These are phyloP conservation scores for Microctenopoma stevenorrisi DNA, from an alignment of 2,797 vertebrate genomes.

Conservation along the genomic window DNA sequence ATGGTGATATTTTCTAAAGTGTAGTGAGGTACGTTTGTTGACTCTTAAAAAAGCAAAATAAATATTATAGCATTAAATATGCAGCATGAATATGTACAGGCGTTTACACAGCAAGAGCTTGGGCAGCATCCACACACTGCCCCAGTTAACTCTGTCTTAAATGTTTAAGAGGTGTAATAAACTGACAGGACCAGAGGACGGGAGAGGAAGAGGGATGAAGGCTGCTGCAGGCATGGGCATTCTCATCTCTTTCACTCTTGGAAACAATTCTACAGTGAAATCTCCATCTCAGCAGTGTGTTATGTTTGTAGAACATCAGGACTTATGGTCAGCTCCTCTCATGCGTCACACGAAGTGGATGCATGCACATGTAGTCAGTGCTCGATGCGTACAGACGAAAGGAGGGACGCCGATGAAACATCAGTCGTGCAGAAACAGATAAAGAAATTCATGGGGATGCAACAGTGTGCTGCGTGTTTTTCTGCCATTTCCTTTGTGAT, in stretches of 20 bases:
- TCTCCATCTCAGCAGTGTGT: conserved; percentile 26
- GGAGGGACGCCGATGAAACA: no score
- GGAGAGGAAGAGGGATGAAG: conserved; percentile 23
- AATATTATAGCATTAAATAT: no score
- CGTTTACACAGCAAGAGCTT: conserved; percentile 25
- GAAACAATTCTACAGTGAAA: conserved; percentile 32
- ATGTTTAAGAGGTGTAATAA: conserved; percentile 44
- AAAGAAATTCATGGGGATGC: conserved; percentile 3
- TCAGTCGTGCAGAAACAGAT: conserved; percentile 7
- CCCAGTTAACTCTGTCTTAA: conserved; percentile 35
- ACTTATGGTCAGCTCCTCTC: conserved; percentile 8
- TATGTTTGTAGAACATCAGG: conserved; percentile 15
- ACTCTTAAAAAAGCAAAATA: not conserved
- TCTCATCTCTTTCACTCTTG: not conserved
- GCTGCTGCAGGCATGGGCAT: conserved; percentile 35
- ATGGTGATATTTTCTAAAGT: not conserved
- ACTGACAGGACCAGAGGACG: conserved; percentile 53
- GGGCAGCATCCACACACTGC: conserved; percentile 14
- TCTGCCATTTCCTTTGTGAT: conserved; percentile 23
- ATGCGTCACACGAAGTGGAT: not conserved
- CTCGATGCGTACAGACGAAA: not conserved
- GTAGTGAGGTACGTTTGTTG: not conserved
- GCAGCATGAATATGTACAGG: not conserved
- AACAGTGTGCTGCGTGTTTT: not conserved
- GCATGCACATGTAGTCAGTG: not conserved